Conservation (phyloP, 2,113 vertebrate species). For the Ptyas mucosa region DNA sequence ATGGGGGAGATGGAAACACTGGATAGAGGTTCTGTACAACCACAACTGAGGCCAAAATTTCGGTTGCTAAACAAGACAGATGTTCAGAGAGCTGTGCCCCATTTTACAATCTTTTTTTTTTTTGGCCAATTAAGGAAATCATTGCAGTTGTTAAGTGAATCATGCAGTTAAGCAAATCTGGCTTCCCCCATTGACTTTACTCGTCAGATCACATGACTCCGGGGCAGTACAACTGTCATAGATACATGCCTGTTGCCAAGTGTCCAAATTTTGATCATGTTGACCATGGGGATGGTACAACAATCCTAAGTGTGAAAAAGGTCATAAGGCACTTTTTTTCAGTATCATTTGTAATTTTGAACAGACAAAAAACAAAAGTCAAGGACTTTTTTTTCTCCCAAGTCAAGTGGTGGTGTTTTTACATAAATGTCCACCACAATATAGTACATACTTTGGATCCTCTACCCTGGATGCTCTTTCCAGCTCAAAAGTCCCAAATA, state of each 20-base stretch:
- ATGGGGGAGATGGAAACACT: not conserved
- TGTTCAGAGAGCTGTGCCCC: not conserved
- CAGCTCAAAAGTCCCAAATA: not conserved
- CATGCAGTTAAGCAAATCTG: not conserved
- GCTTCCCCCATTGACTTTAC: not conserved
- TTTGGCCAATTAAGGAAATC: not conserved
- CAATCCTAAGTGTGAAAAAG: not conserved
- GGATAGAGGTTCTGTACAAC: not conserved
- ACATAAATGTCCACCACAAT: not conserved
- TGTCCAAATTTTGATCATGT: not conserved
- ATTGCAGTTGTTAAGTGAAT: not conserved
- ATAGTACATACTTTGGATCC: not conserved
- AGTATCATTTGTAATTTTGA: not conserved
- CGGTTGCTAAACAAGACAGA: not conserved
- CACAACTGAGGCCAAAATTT: not conserved
- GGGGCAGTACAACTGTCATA: not conserved
- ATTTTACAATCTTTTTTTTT: not conserved
- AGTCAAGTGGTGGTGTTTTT: not conserved
- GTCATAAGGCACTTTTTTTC: not conserved
- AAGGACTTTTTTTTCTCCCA: not conserved
- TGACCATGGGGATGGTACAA: not conserved
- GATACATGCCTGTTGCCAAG: not conserved
- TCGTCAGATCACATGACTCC: not conserved
- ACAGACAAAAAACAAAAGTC: not conserved
- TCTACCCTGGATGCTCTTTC: not conserved